phyloP scores from a whole-genome alignment of 2,888 invertebrate genomes.

The Drosophila formosana region DNA sequence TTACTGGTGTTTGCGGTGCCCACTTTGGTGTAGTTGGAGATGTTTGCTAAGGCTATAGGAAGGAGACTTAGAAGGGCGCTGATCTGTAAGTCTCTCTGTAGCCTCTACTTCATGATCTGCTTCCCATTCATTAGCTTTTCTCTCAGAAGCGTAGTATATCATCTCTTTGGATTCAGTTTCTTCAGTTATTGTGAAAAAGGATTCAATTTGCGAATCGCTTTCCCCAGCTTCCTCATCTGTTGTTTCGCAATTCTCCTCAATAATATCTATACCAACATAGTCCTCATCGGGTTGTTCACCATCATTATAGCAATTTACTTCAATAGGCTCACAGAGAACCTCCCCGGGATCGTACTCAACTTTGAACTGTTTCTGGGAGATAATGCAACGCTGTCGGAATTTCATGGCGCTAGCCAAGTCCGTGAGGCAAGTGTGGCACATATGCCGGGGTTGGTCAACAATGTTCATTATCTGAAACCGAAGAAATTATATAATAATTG shows the following conservation, averaged over 20 bases:
- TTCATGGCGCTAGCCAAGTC: slow-evolving; percentile 40
- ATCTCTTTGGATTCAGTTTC: neutral
- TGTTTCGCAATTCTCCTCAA: neutral
- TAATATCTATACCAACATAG: neutral
- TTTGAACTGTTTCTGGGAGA: slow-evolving; percentile 45
- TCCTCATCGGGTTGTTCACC: neutral
- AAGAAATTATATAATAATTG: no score
- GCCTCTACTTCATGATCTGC: slow-evolving; percentile 18
- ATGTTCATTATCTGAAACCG: slow-evolving; percentile 1
- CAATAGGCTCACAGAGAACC: neutral
- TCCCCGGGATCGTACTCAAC: neutral
- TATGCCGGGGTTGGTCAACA: slow-evolving; percentile 20
- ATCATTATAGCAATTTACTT: neutral
- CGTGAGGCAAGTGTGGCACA: slow-evolving; percentile 42
- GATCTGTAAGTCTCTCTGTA: slow-evolving; percentile 62
- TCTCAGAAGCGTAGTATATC: neutral
- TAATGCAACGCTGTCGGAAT: slow-evolving; percentile 56
- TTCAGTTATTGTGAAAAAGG: slow-evolving; percentile 10
- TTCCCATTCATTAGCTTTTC: neutral
- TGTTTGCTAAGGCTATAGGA: slow-evolving; percentile 75
- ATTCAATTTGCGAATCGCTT: slow-evolving; percentile 22
- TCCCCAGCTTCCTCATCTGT: neutral
- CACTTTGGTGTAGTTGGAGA: slow-evolving; percentile 24
- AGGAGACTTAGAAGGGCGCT: slow-evolving; percentile 75
- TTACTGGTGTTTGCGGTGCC: slow-evolving; percentile 32